Evolutionary conservation across 2,888 invertebrate genomes (phyloP).

Genomic region (Cephus nigrinus): DNA sequence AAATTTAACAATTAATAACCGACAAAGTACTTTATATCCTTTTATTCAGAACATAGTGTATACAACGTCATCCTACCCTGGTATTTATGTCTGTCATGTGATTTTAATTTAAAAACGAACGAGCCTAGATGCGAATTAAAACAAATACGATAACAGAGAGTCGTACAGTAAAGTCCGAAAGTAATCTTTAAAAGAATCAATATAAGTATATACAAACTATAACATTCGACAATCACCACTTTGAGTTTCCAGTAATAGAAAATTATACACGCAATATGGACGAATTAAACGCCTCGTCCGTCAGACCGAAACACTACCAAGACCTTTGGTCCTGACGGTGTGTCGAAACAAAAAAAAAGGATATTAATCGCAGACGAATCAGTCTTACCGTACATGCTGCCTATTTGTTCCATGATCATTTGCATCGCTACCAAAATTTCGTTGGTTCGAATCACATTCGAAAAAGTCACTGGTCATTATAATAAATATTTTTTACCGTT

Average conservation of each 20-base stretch:
- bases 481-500: background rate
- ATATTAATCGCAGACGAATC: background rate
- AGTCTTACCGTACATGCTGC: background rate
- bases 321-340: background rate
- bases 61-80: slow-evolving; percentile 40
- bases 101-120: background rate
- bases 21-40: slow-evolving; percentile 27
- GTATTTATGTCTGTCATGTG: slow-evolving; percentile 24
- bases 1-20: background rate
- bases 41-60: slow-evolving; percentile 52
- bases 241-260: background rate
- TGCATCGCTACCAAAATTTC: background rate
- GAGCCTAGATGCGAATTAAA: background rate
- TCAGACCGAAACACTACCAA: background rate
- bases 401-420: background rate
- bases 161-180: background rate
- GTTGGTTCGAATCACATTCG: too few relatives aligned
- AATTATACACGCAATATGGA: background rate
- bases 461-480: background rate
- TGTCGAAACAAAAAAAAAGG: background rate
- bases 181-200: background rate
- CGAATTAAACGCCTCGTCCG: background rate
- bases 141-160: background rate
- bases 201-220: background rate
- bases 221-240: background rate